Percentiles rank a stretch among this genome's conserved stretches.
phyloP scores from a whole-genome alignment of 2,888 invertebrate genomes.

The Oligia fasciuncula region DNA sequence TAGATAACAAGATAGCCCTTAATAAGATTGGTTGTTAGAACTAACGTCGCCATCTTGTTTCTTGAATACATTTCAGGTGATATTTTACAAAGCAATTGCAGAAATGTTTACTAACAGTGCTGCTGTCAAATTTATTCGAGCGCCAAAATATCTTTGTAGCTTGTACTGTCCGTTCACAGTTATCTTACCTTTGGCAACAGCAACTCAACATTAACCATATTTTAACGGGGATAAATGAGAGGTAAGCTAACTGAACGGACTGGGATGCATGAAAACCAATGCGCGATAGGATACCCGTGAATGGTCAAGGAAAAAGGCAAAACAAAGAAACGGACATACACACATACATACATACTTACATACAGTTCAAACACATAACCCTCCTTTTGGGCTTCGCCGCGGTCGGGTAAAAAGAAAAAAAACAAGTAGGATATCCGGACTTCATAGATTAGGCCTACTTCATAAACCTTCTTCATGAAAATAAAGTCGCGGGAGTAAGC shows the following conservation, averaged over 20 bases:
- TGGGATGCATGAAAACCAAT: not conserved
- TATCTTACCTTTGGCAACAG: too few relatives aligned
- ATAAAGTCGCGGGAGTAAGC: not conserved
- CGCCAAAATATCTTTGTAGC: not conserved
- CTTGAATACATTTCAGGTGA: not conserved
- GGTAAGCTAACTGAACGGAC: too few relatives aligned
- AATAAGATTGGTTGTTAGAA: not conserved
- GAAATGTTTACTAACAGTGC: too few relatives aligned
- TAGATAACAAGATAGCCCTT: not conserved
- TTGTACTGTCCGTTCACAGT: not conserved
- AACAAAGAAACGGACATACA: too few relatives aligned
- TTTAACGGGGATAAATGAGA: too few relatives aligned
- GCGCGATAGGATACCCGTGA: not conserved
- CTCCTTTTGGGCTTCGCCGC: too few relatives aligned
- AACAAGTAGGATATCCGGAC: not conserved
- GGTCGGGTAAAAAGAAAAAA: too few relatives aligned
- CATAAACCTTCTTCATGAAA: not conserved
- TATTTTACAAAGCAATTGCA: not conserved
- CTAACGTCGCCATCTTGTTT: not conserved
- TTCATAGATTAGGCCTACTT: not conserved
- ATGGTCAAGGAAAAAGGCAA: not conserved
- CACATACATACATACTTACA: too few relatives aligned
- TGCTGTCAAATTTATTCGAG: not conserved
- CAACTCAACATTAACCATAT: too few relatives aligned
- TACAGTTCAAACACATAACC: too few relatives aligned